Conservation (phyloP, 2,888 invertebrate genomes). For the Drosophila maculinotata region DNA sequence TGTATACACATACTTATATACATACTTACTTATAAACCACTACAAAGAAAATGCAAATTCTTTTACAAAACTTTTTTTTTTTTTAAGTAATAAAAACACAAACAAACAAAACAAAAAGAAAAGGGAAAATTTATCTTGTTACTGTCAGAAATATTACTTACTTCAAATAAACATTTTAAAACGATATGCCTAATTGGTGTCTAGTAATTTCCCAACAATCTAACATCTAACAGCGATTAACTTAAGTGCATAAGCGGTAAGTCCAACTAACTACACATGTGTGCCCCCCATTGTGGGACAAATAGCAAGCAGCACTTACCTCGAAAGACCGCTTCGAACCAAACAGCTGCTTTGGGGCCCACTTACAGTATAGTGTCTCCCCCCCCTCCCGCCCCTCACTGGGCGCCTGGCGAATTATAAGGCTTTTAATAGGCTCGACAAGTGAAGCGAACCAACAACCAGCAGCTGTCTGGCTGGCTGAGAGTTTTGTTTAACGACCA, state of each 20-base stretch:
- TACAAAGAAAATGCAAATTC: constrained; percentile 42
- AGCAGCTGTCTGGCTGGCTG: constrained; percentile 16
- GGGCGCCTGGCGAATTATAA: constrained; percentile 39
- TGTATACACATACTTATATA: constrained; percentile 41
- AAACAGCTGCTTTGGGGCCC: constrained; percentile 49
- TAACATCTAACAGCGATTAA: constrained; percentile 12
- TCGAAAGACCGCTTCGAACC: constrained; percentile 28
- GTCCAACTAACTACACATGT: constrained; percentile 2
- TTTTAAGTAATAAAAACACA: constrained; percentile 30
- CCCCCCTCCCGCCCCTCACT: no score
- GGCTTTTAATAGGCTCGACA: constrained; percentile 20
- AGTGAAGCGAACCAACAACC: not conserved
- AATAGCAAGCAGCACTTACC: constrained; percentile 1
- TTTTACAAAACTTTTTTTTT: constrained; percentile 53
- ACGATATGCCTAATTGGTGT: constrained; percentile 31
- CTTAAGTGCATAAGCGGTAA: constrained; percentile 26
- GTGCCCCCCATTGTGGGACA: not conserved
- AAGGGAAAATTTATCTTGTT: constrained; percentile 75
- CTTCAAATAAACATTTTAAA: constrained; percentile 81
- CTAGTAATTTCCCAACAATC: constrained; percentile 7
- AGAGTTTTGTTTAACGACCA: constrained; percentile 54
- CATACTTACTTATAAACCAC: constrained; percentile 30
- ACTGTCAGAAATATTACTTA: constrained; percentile 80
- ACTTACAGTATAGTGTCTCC: no score
- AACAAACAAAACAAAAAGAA: constrained; percentile 19